phyloP scores from a whole-genome alignment of 1,140 invertebrate species.

The Mactra quadrangularis region DNA sequence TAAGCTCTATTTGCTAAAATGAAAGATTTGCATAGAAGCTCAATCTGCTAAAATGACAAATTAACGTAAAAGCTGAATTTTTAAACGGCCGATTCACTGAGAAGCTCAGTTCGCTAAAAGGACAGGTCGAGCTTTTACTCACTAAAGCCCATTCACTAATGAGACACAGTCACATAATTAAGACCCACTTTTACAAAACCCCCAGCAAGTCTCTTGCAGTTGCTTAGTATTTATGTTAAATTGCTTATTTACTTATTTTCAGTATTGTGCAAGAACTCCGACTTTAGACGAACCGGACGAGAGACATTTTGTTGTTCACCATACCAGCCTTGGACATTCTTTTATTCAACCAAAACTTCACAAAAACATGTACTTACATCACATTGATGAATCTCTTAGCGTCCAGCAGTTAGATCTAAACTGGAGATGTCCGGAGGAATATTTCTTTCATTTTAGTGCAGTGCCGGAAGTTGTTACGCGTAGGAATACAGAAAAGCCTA shows the following conservation, averaged over 20 bases:
- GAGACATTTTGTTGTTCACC: slow-evolving; percentile 32
- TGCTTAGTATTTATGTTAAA: too few relatives aligned
- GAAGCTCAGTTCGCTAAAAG: too few relatives aligned
- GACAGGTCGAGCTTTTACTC: too few relatives aligned
- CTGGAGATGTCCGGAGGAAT: slow-evolving; percentile 55
- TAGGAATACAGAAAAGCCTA: background rate
- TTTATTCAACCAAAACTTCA: slow-evolving; percentile 43
- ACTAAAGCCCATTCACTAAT: too few relatives aligned
- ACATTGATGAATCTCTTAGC: slow-evolving; percentile 42
- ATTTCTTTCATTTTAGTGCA: slow-evolving; percentile 51
- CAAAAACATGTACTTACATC: slow-evolving; percentile 54
- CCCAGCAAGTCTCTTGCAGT: too few relatives aligned
- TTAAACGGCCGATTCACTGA: too few relatives aligned
- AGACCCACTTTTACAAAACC: too few relatives aligned
- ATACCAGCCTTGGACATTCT: slow-evolving; percentile 8
- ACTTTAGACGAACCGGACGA: slow-evolving; percentile 13
- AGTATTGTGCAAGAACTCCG: slow-evolving; percentile 6
- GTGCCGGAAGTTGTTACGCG: slow-evolving; percentile 4
- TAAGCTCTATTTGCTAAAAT: too few relatives aligned
- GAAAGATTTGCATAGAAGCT: too few relatives aligned
- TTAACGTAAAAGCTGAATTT: too few relatives aligned
- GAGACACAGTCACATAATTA: too few relatives aligned
- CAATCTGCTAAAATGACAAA: too few relatives aligned
- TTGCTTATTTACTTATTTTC: slow-evolving; percentile 1
- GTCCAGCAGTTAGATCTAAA: slow-evolving; percentile 49